Base-by-base conservation (phyloP, 2,797 vertebrate species). In the Gymnodraco acuticeps region DNA sequence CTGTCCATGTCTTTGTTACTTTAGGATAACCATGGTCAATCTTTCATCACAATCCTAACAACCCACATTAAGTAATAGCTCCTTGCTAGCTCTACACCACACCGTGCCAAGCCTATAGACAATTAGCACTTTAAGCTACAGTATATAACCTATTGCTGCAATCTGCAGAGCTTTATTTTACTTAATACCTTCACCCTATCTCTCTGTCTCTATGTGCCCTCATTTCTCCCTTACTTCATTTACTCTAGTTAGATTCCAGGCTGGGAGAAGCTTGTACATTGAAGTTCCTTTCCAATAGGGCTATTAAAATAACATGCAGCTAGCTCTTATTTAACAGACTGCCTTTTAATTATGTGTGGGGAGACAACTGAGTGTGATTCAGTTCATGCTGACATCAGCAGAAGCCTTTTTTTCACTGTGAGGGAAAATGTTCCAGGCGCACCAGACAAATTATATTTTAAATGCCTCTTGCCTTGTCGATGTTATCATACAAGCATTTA, bases 391-490 rank as follows among this genome's bases (percentile, higher is more conserved):
- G 80, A 78, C 61, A 72, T 80, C 82, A 75, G 79, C 76, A 67
- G 43, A 69, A 62, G 33, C 33, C 41, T 75, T 85, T 84, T 58
- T 61, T n/a, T n/a, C 15, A 62, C 46, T 50, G 38, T 5, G 14
- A 67, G 74, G 73, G 51, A n/a, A 81, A 73, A 81, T 80, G 66
- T 80, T 85, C 65, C 78, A 79, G 54, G 51, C 51, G 10, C 33
- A 58, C 31, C 66, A 88, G 80, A 82, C 80, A 88, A 84, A 88
- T 56, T 52, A 71, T 84, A 63, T 84, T 86, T 87, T 88, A 87
- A 89, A 87, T 83, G 54, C 53, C 65, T 23, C 68, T 75, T 78
- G 17, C 41, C 31, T 54, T 27, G 50, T 54, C 42, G 74, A 82
- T 74, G 55, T 71, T 83, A 76, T 74, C 51, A 11, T 77, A 71